Evolutionary conservation across 2,113 vertebrate species (phyloP).

Genomic region (Butorides virescens): DNA sequence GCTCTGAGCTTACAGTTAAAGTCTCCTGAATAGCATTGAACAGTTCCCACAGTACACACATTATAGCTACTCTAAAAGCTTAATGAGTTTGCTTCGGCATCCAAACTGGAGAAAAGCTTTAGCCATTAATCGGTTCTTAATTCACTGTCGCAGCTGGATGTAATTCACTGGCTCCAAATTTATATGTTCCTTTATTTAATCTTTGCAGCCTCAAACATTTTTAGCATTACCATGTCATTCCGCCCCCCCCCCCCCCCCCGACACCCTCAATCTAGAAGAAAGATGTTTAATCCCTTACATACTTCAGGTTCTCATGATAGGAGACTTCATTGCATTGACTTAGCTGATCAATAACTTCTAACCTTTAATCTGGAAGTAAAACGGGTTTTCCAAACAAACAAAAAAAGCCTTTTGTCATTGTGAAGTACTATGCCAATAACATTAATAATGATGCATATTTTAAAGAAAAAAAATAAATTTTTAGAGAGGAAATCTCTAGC

Average conservation of each 20-base stretch:
- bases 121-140: slow-evolving; percentile 87
- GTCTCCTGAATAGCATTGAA: slow-evolving; percentile 92
- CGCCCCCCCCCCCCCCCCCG: background rate
- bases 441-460: background rate
- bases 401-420: slow-evolving; percentile 25
- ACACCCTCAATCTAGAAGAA: slow-evolving; percentile 54
- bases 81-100: slow-evolving; percentile 92
- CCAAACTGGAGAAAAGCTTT: slow-evolving; percentile 86
- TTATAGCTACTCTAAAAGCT: slow-evolving; percentile 91
- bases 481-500: background rate
- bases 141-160: slow-evolving; percentile 87
- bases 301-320: slow-evolving; percentile 67
- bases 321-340: slow-evolving; percentile 67
- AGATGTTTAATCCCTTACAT: slow-evolving; percentile 74
- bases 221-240: slow-evolving; percentile 77
- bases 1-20: slow-evolving; percentile 90
- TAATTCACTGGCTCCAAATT: slow-evolving; percentile 85
- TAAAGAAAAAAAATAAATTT: background rate
- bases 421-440: slow-evolving; percentile 11
- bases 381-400: slow-evolving; percentile 60
- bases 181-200: slow-evolving; percentile 86
- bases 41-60: slow-evolving; percentile 90
- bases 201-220: slow-evolving; percentile 82
- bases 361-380: slow-evolving; percentile 73
- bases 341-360: slow-evolving; percentile 63